A percentile compares a stretch with the other conserved stretches of the same genome.
These are phyloP conservation scores for Stenopsyche tienmushanensis DNA, from an alignment of 1,140 invertebrate genomes.

Conservation along the genomic window DNA sequence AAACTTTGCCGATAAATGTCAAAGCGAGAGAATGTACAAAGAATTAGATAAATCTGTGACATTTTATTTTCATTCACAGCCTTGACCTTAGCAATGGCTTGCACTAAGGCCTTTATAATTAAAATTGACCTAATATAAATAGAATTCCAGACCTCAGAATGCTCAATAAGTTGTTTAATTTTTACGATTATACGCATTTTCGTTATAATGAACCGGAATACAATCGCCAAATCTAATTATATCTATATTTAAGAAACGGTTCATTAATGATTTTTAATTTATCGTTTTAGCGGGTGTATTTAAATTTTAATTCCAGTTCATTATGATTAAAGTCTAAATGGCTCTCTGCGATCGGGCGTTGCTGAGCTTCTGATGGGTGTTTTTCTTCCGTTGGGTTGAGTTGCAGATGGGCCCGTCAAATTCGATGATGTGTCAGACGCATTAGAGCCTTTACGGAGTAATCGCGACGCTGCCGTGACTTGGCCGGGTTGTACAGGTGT, in stretches of 20 bases:
- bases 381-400: slow-evolving; percentile 49
- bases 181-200: neutral
- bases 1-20: neutral
- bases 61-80: slow-evolving; percentile 7
- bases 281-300: neutral
- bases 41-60: neutral
- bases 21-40: neutral
- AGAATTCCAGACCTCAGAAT: neutral
- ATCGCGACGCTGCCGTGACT: slow-evolving; percentile 60
- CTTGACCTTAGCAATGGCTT: neutral
- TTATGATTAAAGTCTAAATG: slow-evolving; percentile 49
- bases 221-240: neutral
- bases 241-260: slow-evolving; percentile 2
- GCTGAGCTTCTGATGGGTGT: slow-evolving; percentile 47
- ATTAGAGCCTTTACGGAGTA: slow-evolving; percentile 66
- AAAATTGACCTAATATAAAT: neutral
- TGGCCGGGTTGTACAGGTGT: slow-evolving; percentile 65
- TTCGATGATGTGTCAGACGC: slow-evolving; percentile 66
- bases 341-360: slow-evolving; percentile 54
- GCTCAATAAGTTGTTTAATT: neutral
- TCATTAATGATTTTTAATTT: neutral
- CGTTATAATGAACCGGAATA: neutral
- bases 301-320: neutral
- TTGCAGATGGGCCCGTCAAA: slow-evolving; percentile 43
- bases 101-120: neutral